phyloP scores from a whole-genome alignment of 2,888 invertebrate species.

The Orthonevra nobilis region DNA sequence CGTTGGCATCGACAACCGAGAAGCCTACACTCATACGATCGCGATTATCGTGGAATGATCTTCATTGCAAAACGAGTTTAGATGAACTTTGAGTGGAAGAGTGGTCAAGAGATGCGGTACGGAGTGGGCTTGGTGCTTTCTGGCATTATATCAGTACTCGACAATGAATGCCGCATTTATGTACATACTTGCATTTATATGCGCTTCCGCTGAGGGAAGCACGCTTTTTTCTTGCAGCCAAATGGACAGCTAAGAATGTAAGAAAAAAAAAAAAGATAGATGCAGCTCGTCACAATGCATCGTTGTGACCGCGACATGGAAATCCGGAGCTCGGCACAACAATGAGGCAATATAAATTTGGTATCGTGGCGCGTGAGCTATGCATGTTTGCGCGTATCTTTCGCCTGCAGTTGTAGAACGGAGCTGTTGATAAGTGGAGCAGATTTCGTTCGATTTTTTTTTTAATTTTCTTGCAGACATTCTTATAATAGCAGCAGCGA shows the following conservation, averaged over 20 bases:
- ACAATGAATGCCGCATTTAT: neutral
- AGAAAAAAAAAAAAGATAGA: neutral
- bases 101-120: constrained; percentile 41
- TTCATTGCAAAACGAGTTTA: constrained; percentile 46
- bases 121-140: neutral
- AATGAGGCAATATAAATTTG: constrained; percentile 6
- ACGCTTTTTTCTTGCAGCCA: constrained; percentile 48
- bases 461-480: constrained; percentile 2
- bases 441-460: neutral
- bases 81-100: constrained; percentile 52
- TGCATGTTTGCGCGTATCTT: constrained; percentile 55
- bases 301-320: neutral
- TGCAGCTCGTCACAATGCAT: constrained; percentile 46
- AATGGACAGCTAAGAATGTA: constrained; percentile 28
- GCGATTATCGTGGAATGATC: constrained; percentile 7
- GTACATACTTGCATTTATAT: constrained; percentile 10
- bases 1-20: no score
- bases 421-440: constrained; percentile 32
- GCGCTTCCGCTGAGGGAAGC: constrained; percentile 59
- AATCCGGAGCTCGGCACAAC: constrained; percentile 9
- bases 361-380: constrained; percentile 44
- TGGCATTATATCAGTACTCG: no score
- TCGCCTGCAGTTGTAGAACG: constrained; percentile 37
- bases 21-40: constrained; percentile 7
- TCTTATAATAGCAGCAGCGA: no score